These are phyloP conservation scores for Hipparchia sbordonii DNA, from an alignment of 2,888 invertebrate genomes.

Conservation along the genomic window DNA sequence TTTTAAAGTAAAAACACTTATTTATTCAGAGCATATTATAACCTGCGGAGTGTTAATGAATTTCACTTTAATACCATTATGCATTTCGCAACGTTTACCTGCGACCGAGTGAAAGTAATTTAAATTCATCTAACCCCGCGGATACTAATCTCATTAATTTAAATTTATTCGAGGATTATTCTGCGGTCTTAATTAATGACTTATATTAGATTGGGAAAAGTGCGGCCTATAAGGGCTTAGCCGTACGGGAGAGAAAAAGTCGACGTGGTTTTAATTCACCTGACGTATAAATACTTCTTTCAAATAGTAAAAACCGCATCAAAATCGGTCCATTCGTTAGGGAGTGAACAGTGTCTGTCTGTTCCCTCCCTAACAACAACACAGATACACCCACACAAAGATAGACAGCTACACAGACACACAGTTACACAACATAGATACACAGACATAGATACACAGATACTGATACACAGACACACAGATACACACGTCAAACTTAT, in stretches of 20 bases:
- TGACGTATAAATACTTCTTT: not conserved
- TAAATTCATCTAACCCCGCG: conserved; percentile 68
- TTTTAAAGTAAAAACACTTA: not conserved
- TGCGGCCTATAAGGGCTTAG: conserved; percentile 22
- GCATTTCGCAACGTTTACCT: conserved; percentile 68
- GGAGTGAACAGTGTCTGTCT: too few species aligned
- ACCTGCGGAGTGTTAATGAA: conserved; percentile 53
- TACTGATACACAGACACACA: too few species aligned
- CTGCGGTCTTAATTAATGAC: conserved; percentile 51
- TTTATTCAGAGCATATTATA: conserved; percentile 7
- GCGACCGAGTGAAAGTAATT: conserved; percentile 68
- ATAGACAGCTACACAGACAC: too few species aligned
- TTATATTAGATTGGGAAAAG: conserved; percentile 37
- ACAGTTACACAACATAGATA: too few species aligned
- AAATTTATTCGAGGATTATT: conserved; percentile 80
- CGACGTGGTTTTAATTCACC: not conserved
- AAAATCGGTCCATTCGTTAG: too few species aligned
- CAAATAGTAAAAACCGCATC: too few species aligned
- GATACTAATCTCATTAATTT: conserved; percentile 79
- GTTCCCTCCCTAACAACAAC: too few species aligned
- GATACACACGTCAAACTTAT: too few species aligned
- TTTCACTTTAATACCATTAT: conserved; percentile 76
- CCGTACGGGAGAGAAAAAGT: not conserved
- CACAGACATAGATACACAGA: too few species aligned
- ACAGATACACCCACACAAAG: too few species aligned